Evolutionary conservation across 2,888 invertebrate species (phyloP), one percentile per base, ranked within the genome.

Genomic region (Tinea trinotella): DNA sequence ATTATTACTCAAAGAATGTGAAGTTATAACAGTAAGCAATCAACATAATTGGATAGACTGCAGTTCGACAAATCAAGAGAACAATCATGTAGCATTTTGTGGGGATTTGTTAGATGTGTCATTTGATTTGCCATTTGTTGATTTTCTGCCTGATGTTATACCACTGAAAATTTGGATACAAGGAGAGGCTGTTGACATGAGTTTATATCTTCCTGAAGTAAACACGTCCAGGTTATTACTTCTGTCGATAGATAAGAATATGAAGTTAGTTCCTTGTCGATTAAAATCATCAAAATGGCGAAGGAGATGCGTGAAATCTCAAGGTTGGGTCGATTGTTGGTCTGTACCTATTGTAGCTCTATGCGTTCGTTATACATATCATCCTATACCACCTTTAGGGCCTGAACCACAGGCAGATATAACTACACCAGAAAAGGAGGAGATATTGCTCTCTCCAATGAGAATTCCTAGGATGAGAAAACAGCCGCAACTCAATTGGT

Each of bases 31-130:
- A 40, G 85, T 96, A 12, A 93, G 96, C 66, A 99, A 99, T 80
- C 96, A 99, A 71, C 95, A 95, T 76, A 99, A 99, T 77, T 99
- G 99, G 99, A 94, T 99, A 61, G 99, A 99, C 77, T 98, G 98
- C 65, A 96, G 97, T 54, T 97, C 97, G 19, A 95, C 96, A 52
- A 94, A 96, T 64, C 96, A 96, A 74, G 98, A 98, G 81, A 98
- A 98, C 75, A 92, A 96, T 77, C 96, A 97, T 70, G 89, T 98
- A 54, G 97, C 97, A 0, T 93, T 98, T 64, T 97, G 97, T 70
- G 98, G 98, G 0, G 97, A 98, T 69, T 89, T 95, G 10, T 91
- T 98, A 63, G 97, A 98, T 67, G 88, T 98, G 62, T 96, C 97
- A 2, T 96, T 98, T 69, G 95, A 95, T 70, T 87, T 99, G 66